Percentiles rank a stretch among this genome's conserved stretches.
These are phyloP conservation scores for Linepithema humile DNA, from an alignment of 1,140 invertebrate genomes.

Conservation along the genomic window DNA sequence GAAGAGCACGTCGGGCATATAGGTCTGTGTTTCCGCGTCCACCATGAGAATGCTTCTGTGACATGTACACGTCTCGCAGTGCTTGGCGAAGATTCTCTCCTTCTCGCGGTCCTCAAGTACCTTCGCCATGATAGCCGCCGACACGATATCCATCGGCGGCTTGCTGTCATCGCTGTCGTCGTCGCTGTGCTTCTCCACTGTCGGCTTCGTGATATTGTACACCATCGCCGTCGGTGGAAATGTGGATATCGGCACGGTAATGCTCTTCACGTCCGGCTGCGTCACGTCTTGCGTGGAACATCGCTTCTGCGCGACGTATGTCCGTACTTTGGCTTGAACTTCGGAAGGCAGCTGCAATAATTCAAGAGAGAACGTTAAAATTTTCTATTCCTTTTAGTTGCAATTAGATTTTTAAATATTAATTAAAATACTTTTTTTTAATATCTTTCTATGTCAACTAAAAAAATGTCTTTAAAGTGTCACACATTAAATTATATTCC, in stretches of 20 bases:
- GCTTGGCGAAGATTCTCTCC: conserved; percentile 88
- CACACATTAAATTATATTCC: not conserved
- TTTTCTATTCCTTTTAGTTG: not conserved
- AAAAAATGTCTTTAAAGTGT: no score
- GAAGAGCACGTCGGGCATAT: conserved; percentile 21
- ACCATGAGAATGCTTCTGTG: conserved; percentile 81
- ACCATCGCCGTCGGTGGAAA: conserved; percentile 96
- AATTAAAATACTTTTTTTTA: not conserved
- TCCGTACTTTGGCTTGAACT: conserved; percentile 94
- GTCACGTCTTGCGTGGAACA: conserved; percentile 82
- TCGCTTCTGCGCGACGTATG: conserved; percentile 89
- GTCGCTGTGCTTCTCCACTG: conserved; percentile 75
- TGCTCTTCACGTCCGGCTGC: conserved; percentile 87
- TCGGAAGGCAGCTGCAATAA: conserved; percentile 92
- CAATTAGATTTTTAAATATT: not conserved
- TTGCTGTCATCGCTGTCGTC: conserved; percentile 85
- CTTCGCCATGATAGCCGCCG: conserved; percentile 96
- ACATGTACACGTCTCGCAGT: conserved; percentile 92
- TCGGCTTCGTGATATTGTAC: conserved; percentile 88
- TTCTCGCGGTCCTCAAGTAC: conserved; percentile 94
- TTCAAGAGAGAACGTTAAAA: conserved; percentile 58
- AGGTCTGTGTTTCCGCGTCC: conserved; percentile 79
- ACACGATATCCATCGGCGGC: conserved; percentile 90
- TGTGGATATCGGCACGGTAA: conserved; percentile 92
- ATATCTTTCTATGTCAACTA: not conserved